phyloP scores from a whole-genome alignment of 2,113 vertebrate species.

The Cygnus buccinator region DNA sequence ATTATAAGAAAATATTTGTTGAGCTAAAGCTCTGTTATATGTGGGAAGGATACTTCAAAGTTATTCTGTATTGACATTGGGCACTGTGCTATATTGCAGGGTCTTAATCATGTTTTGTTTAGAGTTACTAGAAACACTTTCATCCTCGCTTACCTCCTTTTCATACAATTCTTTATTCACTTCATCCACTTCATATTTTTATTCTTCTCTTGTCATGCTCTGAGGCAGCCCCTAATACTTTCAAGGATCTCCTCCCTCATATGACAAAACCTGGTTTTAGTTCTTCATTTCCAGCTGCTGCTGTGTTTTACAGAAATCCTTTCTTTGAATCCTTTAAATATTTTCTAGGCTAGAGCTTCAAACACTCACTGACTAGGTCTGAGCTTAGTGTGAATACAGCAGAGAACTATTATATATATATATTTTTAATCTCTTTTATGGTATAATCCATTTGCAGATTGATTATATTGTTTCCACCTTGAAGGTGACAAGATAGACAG shows the following conservation, averaged over 20 bases:
- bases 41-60: not conserved
- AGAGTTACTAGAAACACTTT: not conserved
- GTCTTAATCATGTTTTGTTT: constrained; percentile 2
- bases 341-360: not conserved
- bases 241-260: not conserved
- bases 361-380: not conserved
- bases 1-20: constrained; percentile 21
- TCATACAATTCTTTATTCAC: not conserved
- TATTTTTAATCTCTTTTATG: not conserved
- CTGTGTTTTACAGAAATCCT: not conserved
- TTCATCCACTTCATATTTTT: not conserved
- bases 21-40: not conserved
- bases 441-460: not conserved
- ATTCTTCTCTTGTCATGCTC: not conserved
- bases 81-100: not conserved
- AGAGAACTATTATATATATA: not conserved
- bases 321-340: not conserved
- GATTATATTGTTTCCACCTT: not conserved
- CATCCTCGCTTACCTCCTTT: not conserved
- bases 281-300: constrained; percentile 1
- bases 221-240: not conserved
- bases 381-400: not conserved
- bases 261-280: not conserved
- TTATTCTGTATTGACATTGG: not conserved
- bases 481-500: not conserved